Evolutionary conservation across 2,797 vertebrate species (phyloP).

Genomic region (Pelodytes ibericus): DNA sequence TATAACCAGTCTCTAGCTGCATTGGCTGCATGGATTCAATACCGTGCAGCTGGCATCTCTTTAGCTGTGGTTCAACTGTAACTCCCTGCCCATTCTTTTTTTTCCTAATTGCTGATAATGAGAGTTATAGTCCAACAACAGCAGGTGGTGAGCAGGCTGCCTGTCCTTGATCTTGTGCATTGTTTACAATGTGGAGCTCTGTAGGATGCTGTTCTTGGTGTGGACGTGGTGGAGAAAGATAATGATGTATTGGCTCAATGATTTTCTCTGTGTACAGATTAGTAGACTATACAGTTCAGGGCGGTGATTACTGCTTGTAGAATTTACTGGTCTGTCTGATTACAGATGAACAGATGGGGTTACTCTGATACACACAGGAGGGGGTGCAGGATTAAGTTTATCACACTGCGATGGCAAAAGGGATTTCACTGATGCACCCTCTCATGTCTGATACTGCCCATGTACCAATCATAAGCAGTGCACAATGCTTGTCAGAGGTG

Average conservation of each 20-base stretch:
- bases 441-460: neutral
- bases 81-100: neutral
- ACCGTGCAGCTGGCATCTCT: neutral
- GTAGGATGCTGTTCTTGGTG: neutral
- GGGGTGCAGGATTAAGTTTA: neutral
- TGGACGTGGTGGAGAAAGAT: neutral
- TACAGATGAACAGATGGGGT: slow-evolving; percentile 18
- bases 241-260: neutral
- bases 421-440: neutral
- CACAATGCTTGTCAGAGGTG: neutral
- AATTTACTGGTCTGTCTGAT: slow-evolving; percentile 2
- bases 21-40: neutral
- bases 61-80: neutral
- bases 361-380: slow-evolving; percentile 20
- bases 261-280: neutral
- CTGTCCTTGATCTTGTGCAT: neutral
- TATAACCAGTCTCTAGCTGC: slow-evolving; percentile 12
- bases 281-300: neutral
- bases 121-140: neutral
- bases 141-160: too few species aligned
- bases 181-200: slow-evolving; percentile 3
- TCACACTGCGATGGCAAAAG: slow-evolving; percentile 9
- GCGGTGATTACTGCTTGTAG: neutral
- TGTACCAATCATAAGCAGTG: neutral
- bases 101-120: neutral